Conservation (phyloP, 1,140 invertebrate species). For the Heliconius congener region DNA sequence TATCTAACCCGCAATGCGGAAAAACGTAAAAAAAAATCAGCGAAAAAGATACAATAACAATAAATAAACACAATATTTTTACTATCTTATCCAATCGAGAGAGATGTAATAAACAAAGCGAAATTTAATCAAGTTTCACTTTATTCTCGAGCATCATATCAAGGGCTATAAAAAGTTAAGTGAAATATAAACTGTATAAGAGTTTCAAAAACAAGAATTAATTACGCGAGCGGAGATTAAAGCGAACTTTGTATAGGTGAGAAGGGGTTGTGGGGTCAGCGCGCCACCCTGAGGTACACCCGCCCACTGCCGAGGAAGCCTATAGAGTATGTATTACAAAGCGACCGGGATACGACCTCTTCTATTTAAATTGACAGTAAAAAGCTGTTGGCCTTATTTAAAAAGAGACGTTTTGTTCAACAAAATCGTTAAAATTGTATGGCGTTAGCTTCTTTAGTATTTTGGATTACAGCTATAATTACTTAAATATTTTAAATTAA, state of each 20-base stretch:
- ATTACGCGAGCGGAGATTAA: constrained; percentile 39
- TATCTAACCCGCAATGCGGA: too few relatives aligned
- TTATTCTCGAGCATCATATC: constrained; percentile 23
- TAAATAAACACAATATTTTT: background rate
- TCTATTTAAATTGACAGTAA: constrained; percentile 8
- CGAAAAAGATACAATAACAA: background rate
- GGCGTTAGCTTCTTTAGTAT: background rate
- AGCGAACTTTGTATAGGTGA: constrained; percentile 19
- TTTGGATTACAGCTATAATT: background rate
- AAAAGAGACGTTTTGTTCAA: background rate
- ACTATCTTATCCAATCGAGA: background rate
- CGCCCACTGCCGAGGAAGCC: constrained; percentile 1
- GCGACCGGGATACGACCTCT: constrained; percentile 7
- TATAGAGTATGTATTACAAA: background rate
- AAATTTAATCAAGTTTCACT: constrained; percentile 32
- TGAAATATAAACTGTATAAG: constrained; percentile 39
- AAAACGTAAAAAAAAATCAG: too few relatives aligned
- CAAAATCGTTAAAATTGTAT: background rate
- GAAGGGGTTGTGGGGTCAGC: background rate
- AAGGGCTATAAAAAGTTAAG: constrained; percentile 31
- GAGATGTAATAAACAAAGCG: constrained; percentile 19
- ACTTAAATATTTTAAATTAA: background rate
- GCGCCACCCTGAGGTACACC: constrained; percentile 1
- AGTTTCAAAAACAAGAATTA: constrained; percentile 41
- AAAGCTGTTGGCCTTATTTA: constrained; percentile 12